These are phyloP conservation scores for Misgurnus anguillicaudatus DNA, from an alignment of 2,113 vertebrate genomes.

Conservation along the genomic window DNA sequence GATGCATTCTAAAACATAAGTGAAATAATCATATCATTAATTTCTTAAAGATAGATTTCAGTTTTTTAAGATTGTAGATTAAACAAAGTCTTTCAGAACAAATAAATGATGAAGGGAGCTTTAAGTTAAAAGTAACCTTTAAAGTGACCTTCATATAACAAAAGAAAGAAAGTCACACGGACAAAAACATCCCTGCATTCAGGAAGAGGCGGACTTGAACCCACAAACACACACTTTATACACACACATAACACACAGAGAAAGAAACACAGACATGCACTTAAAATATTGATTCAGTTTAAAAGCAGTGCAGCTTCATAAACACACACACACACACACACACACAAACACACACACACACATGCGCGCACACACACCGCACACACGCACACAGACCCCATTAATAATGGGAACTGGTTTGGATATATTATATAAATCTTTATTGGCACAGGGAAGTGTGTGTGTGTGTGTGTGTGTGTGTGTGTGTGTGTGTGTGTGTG, in stretches of 20 bases:
- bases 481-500: too few relatives aligned
- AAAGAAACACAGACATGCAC: constrained; percentile 65
- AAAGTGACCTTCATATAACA: neutral
- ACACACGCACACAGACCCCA: neutral
- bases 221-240: constrained; percentile 11
- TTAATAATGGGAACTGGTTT: neutral
- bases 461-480: too few relatives aligned
- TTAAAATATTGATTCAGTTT: constrained; percentile 70
- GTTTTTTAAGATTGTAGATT: too few relatives aligned
- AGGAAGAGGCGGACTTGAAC: constrained; percentile 60
- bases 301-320: constrained; percentile 62
- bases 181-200: constrained; percentile 68
- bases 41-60: too few relatives aligned
- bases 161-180: constrained; percentile 41
- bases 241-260: constrained; percentile 67
- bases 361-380: too few relatives aligned
- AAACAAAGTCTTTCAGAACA: too few relatives aligned
- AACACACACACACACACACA: constrained; percentile 13
- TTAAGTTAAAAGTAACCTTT: too few relatives aligned
- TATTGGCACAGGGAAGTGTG: neutral
- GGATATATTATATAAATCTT: too few relatives aligned
- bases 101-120: too few relatives aligned
- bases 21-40: too few relatives aligned
- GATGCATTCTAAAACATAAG: too few relatives aligned
- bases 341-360: constrained; percentile 11